phyloP scores from a whole-genome alignment of 1,140 invertebrate species.

The Plectus sambesii region DNA sequence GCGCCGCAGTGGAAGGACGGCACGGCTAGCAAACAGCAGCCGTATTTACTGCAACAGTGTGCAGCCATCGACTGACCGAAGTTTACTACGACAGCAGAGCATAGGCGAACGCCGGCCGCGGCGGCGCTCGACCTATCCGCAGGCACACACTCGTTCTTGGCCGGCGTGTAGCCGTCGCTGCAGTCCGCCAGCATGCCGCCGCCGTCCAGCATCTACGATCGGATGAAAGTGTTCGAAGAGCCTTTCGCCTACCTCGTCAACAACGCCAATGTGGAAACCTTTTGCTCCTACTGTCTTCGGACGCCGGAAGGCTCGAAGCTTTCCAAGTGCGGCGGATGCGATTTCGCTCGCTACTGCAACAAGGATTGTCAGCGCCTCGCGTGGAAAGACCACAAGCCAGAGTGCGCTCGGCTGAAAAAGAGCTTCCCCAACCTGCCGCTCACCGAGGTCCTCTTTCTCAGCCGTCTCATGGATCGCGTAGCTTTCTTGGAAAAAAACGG shows the following conservation, averaged over 20 bases:
- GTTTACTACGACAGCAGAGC: too few relatives aligned
- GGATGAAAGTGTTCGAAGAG: conserved; percentile 25
- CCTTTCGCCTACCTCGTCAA: conserved; percentile 30
- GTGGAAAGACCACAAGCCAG: conserved; percentile 27
- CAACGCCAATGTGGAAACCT: conserved; percentile 26
- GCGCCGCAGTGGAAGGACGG: too few relatives aligned
- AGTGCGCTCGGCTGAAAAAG: conserved; percentile 29
- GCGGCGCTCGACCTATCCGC: too few relatives aligned
- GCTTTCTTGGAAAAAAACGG: conserved; percentile 30
- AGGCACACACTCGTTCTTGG: too few relatives aligned
- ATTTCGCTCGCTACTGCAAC: conserved; percentile 30
- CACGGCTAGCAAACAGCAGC: too few relatives aligned
- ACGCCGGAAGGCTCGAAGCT: conserved; percentile 25
- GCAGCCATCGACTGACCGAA: too few relatives aligned
- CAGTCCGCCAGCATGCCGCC: too few relatives aligned
- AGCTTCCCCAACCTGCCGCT: conserved; percentile 36
- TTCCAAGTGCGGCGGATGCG: conserved; percentile 23
- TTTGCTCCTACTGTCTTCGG: conserved; percentile 32
- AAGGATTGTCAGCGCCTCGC: conserved; percentile 36
- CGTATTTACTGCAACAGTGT: too few relatives aligned
- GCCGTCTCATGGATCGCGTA: conserved; percentile 30
- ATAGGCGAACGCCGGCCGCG: too few relatives aligned
- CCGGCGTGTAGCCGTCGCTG: too few relatives aligned
- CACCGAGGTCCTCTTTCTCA: conserved; percentile 36
- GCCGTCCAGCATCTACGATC: too few relatives aligned